Evolutionary conservation across 2,797 vertebrate species (phyloP).

Genomic region (Sebastes trivittatus): DNA sequence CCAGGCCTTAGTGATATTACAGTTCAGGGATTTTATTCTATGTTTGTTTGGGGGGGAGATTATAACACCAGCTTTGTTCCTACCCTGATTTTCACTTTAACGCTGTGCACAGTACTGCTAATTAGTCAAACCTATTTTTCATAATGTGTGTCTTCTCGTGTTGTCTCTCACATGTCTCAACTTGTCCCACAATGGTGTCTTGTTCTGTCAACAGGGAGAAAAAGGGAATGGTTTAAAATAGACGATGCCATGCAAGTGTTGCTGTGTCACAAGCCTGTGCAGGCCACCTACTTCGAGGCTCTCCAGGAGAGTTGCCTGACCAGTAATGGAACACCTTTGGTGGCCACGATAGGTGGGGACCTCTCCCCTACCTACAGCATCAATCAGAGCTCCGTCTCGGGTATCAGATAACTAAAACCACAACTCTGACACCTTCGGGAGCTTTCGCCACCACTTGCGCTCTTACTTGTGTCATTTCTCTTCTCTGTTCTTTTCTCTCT

Average conservation of each 20-base stretch:
- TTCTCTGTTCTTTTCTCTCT: conserved; percentile 13
- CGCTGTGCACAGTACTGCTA: neutral
- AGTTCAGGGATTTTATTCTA: conserved; percentile 22
- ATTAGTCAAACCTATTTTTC: conserved; percentile 3
- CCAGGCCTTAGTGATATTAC: conserved; percentile 25
- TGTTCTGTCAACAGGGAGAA: conserved; percentile 88
- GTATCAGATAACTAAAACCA: conserved; percentile 96
- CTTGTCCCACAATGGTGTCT: conserved; percentile 37
- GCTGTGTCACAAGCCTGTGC: conserved; percentile 97
- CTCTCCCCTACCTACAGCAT: conserved; percentile 89
- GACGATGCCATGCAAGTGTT: conserved; percentile 95
- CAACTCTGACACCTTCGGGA: conserved; percentile 67
- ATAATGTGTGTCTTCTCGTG: neutral
- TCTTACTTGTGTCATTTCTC: conserved; percentile 77
- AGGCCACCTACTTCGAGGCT: conserved; percentile 95
- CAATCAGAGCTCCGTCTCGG: conserved; percentile 91
- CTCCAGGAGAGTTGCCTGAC: conserved; percentile 93
- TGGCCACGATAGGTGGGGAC: conserved; percentile 87
- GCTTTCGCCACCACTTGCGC: conserved; percentile 81
- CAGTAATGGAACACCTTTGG: conserved; percentile 95
- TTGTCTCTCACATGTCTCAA: conserved; percentile 26
- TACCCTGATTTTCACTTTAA: conserved; percentile 30
- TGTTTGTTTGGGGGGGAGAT: conserved; percentile 19
- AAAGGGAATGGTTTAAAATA: conserved; percentile 99
- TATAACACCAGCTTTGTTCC: conserved; percentile 25